Evolutionary conservation across 1,140 invertebrate genomes (phyloP).

Genomic region (Lepidurus arcticus): DNA sequence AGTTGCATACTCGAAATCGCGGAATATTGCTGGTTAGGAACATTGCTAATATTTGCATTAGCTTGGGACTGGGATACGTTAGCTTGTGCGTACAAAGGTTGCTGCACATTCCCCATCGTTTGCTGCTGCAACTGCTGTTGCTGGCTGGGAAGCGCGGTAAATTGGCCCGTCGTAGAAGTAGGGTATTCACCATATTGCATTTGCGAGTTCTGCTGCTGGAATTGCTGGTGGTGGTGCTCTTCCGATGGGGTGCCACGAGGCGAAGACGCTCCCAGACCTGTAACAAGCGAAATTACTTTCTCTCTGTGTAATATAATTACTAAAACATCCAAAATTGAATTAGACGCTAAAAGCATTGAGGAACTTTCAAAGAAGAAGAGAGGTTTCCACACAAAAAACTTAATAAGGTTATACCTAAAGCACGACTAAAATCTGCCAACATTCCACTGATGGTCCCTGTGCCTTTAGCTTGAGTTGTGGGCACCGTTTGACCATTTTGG

Average conservation of each 20-base stretch:
- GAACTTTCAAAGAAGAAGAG: constrained; percentile 30
- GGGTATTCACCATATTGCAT: constrained; percentile 27
- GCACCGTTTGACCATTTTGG: constrained; percentile 25
- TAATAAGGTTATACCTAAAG: constrained; percentile 43
- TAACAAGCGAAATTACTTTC: constrained; percentile 6
- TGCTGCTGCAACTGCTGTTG: constrained; percentile 27
- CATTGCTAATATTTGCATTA: constrained; percentile 23
- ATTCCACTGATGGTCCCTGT: constrained; percentile 49
- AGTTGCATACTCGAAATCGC: neutral
- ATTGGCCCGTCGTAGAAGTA: neutral
- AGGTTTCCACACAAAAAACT: constrained; percentile 32
- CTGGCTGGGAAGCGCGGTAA: neutral
- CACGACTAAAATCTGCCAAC: constrained; percentile 52
- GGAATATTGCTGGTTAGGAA: constrained; percentile 23
- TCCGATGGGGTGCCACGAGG: neutral
- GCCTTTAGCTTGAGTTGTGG: constrained; percentile 33
- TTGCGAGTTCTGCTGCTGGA: constrained; percentile 27
- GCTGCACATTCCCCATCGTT: constrained; percentile 23
- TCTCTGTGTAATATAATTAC: too few relatives aligned
- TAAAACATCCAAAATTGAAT: neutral
- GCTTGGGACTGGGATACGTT: constrained; percentile 10
- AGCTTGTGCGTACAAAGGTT: constrained; percentile 21
- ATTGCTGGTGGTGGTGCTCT: constrained; percentile 31
- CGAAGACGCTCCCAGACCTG: constrained; percentile 26
- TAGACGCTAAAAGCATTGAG: neutral